These are phyloP conservation scores for Myrmecobius fasciatus DNA, from an alignment of 2,113 vertebrate genomes.

Conservation along the genomic window DNA sequence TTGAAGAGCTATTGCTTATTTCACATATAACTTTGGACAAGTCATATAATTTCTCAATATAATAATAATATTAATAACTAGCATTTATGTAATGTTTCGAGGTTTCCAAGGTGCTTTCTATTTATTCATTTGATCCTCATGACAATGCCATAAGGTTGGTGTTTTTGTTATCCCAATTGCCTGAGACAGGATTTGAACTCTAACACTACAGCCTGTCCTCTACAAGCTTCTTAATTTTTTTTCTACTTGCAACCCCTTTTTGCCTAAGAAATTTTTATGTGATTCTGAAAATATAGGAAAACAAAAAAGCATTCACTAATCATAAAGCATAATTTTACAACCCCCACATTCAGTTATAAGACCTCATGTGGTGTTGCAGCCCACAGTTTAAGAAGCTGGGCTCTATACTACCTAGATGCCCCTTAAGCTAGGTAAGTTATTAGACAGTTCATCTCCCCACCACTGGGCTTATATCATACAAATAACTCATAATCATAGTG, in stretches of 20 bases:
- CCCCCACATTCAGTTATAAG: no score
- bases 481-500: not conserved
- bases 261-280: no score
- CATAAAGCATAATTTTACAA: no score
- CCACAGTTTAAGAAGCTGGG: no score
- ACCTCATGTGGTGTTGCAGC: no score
- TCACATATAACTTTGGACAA: not conserved
- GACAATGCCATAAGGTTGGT: not conserved
- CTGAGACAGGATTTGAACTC: not conserved
- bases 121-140: not conserved
- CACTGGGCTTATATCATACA: not conserved
- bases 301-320: no score
- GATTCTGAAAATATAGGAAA: no score
- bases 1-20: not conserved
- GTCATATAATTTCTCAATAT: not conserved
- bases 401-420: no score
- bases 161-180: not conserved
- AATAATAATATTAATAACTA: not conserved
- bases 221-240: not conserved
- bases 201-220: not conserved
- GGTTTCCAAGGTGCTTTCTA: not conserved
- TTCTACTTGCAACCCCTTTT: no score
- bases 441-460: not conserved
- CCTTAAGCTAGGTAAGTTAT: no score
- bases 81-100: not conserved